A percentile compares a stretch with the other conserved stretches of the same genome.
Evolutionary conservation across 2,888 invertebrate genomes (phyloP).

Genomic region (Teleogryllus oceanicus): DNA sequence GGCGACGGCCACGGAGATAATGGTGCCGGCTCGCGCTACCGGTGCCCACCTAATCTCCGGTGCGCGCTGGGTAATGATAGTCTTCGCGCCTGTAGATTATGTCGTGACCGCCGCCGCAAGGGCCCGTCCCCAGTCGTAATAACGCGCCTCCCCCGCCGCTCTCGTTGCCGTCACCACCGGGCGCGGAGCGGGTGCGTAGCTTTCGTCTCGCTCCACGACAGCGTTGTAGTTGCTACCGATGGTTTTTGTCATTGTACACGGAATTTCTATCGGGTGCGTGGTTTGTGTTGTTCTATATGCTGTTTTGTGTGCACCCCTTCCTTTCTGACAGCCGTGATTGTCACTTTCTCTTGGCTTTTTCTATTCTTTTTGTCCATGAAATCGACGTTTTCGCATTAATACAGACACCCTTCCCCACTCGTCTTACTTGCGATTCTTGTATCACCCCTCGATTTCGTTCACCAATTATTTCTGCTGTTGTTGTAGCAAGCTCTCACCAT

Average conservation of each 20-base stretch:
- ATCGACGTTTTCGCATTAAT: no score
- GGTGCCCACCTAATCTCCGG: slow-evolving; percentile 4
- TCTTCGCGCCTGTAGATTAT: neutral
- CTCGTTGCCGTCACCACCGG: neutral
- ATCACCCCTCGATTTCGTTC: no score
- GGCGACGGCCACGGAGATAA: neutral
- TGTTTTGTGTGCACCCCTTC: no score
- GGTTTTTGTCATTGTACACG: neutral
- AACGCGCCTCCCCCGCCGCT: neutral
- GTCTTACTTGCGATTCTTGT: no score
- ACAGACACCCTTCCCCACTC: no score
- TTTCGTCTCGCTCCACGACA: neutral
- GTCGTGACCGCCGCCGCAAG: slow-evolving; percentile 18
- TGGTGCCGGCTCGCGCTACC: neutral
- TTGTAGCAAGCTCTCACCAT: no score
- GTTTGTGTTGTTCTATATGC: no score
- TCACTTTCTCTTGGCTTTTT: no score
- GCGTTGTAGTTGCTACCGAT: neutral
- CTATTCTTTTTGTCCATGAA: no score
- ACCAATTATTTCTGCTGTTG: no score
- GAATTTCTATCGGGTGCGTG: no score
- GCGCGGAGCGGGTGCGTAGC: neutral
- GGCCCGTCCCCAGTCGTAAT: neutral
- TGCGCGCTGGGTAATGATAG: neutral
- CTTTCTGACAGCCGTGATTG: no score